phyloP scores from a whole-genome alignment of 2,113 vertebrate genomes.

The Thryonomys swinderianus region DNA sequence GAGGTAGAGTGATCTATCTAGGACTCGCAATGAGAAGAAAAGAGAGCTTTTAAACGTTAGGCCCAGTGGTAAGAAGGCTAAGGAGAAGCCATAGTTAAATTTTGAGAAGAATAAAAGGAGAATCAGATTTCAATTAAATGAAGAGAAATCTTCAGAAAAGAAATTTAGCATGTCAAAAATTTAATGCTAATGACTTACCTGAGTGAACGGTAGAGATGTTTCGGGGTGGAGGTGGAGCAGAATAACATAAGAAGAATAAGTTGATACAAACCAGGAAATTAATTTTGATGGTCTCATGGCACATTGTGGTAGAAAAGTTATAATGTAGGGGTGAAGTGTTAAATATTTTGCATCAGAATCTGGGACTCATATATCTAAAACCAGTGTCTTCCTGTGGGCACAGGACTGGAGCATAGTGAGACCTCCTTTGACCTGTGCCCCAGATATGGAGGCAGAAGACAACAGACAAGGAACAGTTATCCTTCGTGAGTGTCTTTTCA shows the following conservation, averaged over 20 bases:
- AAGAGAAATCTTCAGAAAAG: slow-evolving; percentile 52
- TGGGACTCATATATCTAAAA: neutral
- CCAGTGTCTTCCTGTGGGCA: neutral
- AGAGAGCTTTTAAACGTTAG: neutral
- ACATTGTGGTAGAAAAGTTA: neutral
- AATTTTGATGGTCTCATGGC: neutral
- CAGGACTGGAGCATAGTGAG: neutral
- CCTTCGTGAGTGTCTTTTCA: neutral
- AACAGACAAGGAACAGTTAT: neutral
- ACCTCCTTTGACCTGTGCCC: neutral
- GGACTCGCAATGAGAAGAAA: neutral
- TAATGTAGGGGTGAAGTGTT: neutral
- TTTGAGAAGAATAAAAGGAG: slow-evolving; percentile 19
- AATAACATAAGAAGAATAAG: neutral
- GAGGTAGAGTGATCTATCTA: neutral
- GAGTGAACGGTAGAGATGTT: neutral
- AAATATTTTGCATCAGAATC: neutral
- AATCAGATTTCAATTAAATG: neutral
- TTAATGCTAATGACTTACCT: slow-evolving; percentile 9
- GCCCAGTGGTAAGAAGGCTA: neutral
- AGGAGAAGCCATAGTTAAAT: neutral
- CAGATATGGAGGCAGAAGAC: neutral
- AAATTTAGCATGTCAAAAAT: neutral
- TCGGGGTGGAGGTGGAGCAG: neutral
- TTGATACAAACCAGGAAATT: neutral